phyloP scores from a whole-genome alignment of 1,140 invertebrate species.

The Lasioglossum baleicum region DNA sequence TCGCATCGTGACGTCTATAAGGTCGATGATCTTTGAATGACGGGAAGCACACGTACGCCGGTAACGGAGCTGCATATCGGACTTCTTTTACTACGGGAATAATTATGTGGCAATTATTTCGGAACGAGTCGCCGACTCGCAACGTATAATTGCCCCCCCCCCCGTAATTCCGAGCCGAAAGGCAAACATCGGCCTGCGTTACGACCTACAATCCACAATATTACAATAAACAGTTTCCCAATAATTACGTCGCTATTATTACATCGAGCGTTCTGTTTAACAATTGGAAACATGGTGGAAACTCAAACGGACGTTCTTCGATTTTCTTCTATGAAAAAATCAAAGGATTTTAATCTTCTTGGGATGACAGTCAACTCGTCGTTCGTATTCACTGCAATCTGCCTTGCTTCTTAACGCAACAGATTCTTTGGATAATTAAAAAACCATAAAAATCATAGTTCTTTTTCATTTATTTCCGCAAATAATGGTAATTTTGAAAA shows the following conservation, averaged over 20 bases:
- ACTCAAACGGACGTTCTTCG: too few species aligned
- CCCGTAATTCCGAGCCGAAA: background rate
- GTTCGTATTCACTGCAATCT: too few species aligned
- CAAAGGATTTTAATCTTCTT: too few species aligned
- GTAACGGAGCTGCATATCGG: conserved; percentile 12
- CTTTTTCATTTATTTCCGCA: too few species aligned
- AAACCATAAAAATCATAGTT: too few species aligned
- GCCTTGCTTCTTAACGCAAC: too few species aligned
- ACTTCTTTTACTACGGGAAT: conserved; percentile 5
- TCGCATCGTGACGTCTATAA: conserved; percentile 48
- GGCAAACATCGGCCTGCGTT: too few species aligned
- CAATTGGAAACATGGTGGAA: background rate
- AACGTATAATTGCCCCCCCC: background rate
- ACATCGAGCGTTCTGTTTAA: background rate
- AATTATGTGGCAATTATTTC: conserved; percentile 28
- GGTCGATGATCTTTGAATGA: conserved; percentile 48
- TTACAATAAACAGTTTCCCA: background rate
- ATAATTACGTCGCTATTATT: background rate
- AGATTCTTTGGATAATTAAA: too few species aligned
- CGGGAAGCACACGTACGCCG: conserved; percentile 10
- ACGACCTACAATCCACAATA: background rate
- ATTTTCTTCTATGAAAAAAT: too few species aligned
- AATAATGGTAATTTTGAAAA: too few species aligned
- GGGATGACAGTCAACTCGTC: too few species aligned
- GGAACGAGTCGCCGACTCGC: background rate